Base-by-base conservation (phyloP, 2,888 invertebrate genomes). In the Selenia dentaria region DNA sequence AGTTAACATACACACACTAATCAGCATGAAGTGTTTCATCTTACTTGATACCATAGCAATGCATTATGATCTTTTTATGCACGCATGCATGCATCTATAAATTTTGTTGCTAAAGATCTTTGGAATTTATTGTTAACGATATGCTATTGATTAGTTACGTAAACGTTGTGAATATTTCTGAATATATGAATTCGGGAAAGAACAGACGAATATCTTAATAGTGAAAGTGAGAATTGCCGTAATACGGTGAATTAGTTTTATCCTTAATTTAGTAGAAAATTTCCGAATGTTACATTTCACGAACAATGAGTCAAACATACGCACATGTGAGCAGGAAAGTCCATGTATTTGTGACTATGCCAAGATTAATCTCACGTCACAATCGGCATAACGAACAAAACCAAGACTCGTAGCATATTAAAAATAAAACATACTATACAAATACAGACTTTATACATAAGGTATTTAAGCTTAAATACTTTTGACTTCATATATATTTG, bases 291-390 rank as follows among this genome's bases (percentile, higher is more conserved):
- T 5, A 33, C 33, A 33, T 37, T 48, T 42, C 40, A 10, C 13
- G 12, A 10, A 36, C 16, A 16, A 28, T 48, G 41, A 48, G 28
- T 48, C 41, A 38, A 28, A 24, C 10, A 9, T 10, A 25, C 36
- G 28, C 20, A 40, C 25, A 27, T 28, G 34, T 13, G 26, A 44
- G 37, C 28, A 36, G 38, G 50, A 51, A 51, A 45, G 41, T 37
- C 36, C 11, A 37, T 14, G 49, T 56, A 55, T 62, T 16, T n/a
- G 12, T 11, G 22, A 6, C 27, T 36, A 24, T 68, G 70, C 66
- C 66, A 68, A 70, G 40, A 54, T 56, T 62, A 63, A 66, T 68
- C 64, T 52, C 51, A 53, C 44, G 37, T 45, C 52, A 18, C 51
- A 52, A 66, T 64, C 59, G 43, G 31, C 34, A 33, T 31, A 42